A percentile compares a stretch with the other conserved stretches of the same genome.
Evolutionary conservation across 2,113 vertebrate species (phyloP).

Genomic region (Morone chrysops): DNA sequence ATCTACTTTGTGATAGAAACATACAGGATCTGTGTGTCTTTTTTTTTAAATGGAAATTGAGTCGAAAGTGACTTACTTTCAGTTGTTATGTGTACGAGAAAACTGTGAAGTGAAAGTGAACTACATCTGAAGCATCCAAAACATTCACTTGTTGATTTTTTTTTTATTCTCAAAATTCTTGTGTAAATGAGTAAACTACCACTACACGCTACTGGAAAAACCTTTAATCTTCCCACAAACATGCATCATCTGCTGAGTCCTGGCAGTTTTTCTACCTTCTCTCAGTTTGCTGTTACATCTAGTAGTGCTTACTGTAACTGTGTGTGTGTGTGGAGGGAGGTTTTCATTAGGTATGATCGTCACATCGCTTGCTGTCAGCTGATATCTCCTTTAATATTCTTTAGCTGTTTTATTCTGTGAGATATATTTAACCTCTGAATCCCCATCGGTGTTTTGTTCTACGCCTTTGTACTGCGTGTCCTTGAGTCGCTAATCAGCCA

Average conservation of each 20-base stretch:
- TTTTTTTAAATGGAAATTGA: not conserved
- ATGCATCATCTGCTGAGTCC: not conserved
- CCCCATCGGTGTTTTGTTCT: slow-evolving; percentile 52
- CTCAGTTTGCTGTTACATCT: not conserved
- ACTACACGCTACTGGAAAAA: not conserved
- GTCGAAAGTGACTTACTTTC: not conserved
- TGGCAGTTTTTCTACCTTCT: not conserved
- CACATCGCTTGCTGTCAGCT: slow-evolving; percentile 27
- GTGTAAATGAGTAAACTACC: not conserved
- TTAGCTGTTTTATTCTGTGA: slow-evolving; percentile 23
- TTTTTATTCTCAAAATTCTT: not conserved
- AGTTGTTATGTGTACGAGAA: not conserved
- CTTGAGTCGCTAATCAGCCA: slow-evolving; percentile 48
- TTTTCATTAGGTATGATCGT: slow-evolving; percentile 11
- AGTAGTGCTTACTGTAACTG: not conserved
- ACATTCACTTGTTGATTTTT: not conserved
- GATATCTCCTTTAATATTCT: slow-evolving; percentile 42
- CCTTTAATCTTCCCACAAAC: slow-evolving; percentile 4
- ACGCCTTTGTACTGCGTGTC: slow-evolving; percentile 52
- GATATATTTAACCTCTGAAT: slow-evolving; percentile 67
- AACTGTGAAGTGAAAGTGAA: not conserved
- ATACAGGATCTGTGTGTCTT: not conserved
- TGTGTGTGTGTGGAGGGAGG: not conserved
- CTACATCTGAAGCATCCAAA: not conserved
- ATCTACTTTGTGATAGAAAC: not conserved